These are phyloP conservation scores for Adelosebastes latens DNA, from an alignment of 2,797 vertebrate species.

Conservation along the genomic window DNA sequence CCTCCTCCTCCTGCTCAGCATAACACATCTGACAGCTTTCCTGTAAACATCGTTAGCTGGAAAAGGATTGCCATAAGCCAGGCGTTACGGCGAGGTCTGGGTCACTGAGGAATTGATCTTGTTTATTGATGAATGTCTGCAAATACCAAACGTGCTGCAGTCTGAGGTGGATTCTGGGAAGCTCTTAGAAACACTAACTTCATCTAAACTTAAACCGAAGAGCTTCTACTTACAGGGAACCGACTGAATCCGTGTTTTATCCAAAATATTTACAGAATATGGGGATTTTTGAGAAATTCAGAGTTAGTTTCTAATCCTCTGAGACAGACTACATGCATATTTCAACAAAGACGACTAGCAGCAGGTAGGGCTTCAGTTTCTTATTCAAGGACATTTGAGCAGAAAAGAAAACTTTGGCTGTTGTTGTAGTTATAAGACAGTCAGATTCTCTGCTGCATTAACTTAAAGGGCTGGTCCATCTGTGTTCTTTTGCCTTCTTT, in stretches of 20 bases:
- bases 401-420: background rate
- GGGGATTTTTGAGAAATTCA: background rate
- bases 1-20: constrained; percentile 1
- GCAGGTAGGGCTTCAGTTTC: background rate
- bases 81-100: background rate
- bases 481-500: too few relatives aligned
- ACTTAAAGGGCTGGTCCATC: too few relatives aligned
- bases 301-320: background rate
- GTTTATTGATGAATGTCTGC: constrained; percentile 9
- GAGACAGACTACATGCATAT: background rate
- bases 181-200: background rate
- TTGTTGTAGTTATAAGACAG: background rate
- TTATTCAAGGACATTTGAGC: background rate
- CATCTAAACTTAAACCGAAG: background rate
- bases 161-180: constrained; percentile 9
- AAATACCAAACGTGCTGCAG: constrained; percentile 1
- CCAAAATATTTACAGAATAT: background rate
- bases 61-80: constrained; percentile 1
- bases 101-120: background rate
- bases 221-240: background rate
- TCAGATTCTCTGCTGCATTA: background rate
- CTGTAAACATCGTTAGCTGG: constrained; percentile 34
- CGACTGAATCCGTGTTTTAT: background rate
- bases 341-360: background rate
- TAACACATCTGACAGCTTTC: constrained; percentile 28